These are phyloP conservation scores for Pegoplata infirma DNA, from an alignment of 2,888 invertebrate genomes.

Conservation along the genomic window DNA sequence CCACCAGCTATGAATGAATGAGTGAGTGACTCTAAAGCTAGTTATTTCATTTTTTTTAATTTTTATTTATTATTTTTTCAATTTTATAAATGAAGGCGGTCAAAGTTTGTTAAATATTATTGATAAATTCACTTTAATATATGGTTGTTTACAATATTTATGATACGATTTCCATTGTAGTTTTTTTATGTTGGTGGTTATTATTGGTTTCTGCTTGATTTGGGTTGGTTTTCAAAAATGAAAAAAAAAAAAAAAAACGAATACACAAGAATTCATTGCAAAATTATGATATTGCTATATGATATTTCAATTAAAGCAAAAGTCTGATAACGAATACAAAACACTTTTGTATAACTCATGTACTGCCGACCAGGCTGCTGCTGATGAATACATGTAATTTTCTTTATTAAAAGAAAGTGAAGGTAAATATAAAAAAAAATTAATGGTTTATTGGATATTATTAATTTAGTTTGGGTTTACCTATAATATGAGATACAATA, in stretches of 20 bases:
- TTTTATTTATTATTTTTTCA: conserved; percentile 1
- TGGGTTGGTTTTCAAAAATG: background rate
- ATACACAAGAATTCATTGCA: background rate
- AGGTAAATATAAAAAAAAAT: conserved; percentile 19
- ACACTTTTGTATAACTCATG: conserved; percentile 29
- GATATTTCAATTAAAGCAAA: conserved; percentile 59
- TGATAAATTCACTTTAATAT: conserved; percentile 32
- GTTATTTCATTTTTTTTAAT: conserved; percentile 1
- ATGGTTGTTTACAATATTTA: conserved; percentile 35
- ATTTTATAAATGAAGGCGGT: conserved; percentile 41
- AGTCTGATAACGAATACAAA: conserved; percentile 48
- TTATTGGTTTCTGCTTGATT: conserved; percentile 13
- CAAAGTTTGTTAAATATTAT: conserved; percentile 41
- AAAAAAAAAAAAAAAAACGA: background rate
- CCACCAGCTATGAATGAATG: conserved; percentile 31
- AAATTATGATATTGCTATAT: conserved; percentile 40
- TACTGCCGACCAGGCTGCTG: too few species aligned
- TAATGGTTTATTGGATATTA: conserved; percentile 2
- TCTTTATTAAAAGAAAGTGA: conserved; percentile 46
- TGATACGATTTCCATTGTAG: conserved; percentile 17
- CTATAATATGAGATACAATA: background rate
- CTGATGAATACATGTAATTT: background rate
- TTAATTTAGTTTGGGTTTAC: too few species aligned
- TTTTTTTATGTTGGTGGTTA: too few species aligned
- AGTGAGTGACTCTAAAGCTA: background rate